phyloP scores from a whole-genome alignment of 2,888 invertebrate genomes.

The Parnassius smintheus region DNA sequence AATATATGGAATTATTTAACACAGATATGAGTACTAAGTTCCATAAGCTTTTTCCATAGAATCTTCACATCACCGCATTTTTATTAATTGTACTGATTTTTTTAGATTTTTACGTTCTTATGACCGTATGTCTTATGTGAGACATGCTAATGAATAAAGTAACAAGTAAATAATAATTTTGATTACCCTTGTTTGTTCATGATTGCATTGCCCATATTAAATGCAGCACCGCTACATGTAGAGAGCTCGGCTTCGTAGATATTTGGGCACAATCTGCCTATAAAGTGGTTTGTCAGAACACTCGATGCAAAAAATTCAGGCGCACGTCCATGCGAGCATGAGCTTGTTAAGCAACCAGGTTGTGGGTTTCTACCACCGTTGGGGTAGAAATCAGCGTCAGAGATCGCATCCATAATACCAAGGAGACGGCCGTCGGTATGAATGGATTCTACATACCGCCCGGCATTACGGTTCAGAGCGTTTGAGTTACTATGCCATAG shows the following conservation, averaged over 20 bases:
- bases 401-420: conserved; percentile 56
- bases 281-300: conserved; percentile 50
- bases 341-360: conserved; percentile 56
- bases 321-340: conserved; percentile 60
- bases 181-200: conserved; percentile 49
- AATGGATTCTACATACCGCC: conserved; percentile 60
- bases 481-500: conserved; percentile 49
- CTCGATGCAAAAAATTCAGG: conserved; percentile 54
- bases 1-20: neutral
- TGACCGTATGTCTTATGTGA: too few relatives aligned
- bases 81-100: too few relatives aligned
- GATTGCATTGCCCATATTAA: conserved; percentile 54
- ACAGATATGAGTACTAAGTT: too few relatives aligned
- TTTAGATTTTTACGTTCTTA: too few relatives aligned
- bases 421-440: conserved; percentile 62
- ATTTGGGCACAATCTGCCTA: conserved; percentile 48
- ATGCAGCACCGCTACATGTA: conserved; percentile 42
- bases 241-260: conserved; percentile 45
- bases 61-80: too few relatives aligned
- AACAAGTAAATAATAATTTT: neutral
- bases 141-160: too few relatives aligned
- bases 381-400: conserved; percentile 63
- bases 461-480: conserved; percentile 49
- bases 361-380: conserved; percentile 63
- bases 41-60: too few relatives aligned